Evolutionary conservation across 1,140 invertebrate genomes (phyloP).

Genomic region (Tetragnatha versicolor): DNA sequence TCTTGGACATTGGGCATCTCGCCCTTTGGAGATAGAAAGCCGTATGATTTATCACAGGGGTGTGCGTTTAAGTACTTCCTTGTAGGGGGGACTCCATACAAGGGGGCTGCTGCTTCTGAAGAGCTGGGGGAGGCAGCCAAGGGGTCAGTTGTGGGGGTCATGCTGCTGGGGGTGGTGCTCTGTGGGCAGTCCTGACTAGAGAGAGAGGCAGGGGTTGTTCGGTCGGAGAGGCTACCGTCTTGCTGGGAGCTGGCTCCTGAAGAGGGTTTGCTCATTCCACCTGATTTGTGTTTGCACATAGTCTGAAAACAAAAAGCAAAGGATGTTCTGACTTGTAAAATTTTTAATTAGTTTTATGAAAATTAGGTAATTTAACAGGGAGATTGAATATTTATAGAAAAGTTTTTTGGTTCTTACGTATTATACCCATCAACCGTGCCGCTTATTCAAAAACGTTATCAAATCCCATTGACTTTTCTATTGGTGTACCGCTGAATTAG

Average conservation of each 20-base stretch:
- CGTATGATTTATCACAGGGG: slow-evolving; percentile 39
- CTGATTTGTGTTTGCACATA: slow-evolving; percentile 56
- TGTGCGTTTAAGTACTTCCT: not conserved
- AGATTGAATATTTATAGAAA: too few relatives aligned
- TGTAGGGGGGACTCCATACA: not conserved
- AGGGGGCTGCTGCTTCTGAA: not conserved
- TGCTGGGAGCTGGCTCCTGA: slow-evolving; percentile 20
- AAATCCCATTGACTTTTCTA: too few relatives aligned
- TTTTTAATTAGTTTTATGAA: not conserved
- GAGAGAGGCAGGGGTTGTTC: slow-evolving; percentile 31
- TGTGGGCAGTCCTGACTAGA: slow-evolving; percentile 28
- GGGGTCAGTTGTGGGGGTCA: not conserved
- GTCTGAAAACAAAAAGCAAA: slow-evolving; percentile 22
- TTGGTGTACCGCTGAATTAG: too few relatives aligned
- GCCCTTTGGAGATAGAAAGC: slow-evolving; percentile 15
- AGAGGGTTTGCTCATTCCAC: slow-evolving; percentile 52
- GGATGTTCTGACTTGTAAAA: too few relatives aligned
- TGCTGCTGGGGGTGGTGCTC: not conserved
- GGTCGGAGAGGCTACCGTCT: slow-evolving; percentile 14
- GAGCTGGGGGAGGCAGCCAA: not conserved
- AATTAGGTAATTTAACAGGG: too few relatives aligned
- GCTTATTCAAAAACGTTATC: too few relatives aligned
- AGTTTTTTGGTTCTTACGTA: too few relatives aligned
- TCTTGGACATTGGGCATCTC: slow-evolving; percentile 33
- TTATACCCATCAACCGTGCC: too few relatives aligned